phyloP scores from a whole-genome alignment of 2,113 vertebrate genomes.

The Clinocottus analis region DNA sequence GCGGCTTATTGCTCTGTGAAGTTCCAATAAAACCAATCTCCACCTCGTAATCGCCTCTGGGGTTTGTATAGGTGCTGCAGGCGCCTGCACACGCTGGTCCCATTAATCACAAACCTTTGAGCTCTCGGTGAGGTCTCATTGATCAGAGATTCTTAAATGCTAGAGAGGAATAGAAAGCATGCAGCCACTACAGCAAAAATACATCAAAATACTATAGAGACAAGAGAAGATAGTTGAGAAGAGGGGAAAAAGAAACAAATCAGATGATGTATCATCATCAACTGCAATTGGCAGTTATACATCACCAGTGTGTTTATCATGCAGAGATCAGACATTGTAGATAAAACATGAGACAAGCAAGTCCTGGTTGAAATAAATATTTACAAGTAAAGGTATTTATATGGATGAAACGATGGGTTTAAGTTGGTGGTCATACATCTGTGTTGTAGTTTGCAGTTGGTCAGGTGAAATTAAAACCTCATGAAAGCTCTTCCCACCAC shows the following conservation, averaged over 20 bases:
- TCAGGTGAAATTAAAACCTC: constrained; percentile 1
- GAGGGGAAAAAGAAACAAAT: too few species aligned
- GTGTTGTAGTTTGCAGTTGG: not conserved
- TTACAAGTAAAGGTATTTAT: not conserved
- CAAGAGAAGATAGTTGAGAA: too few species aligned
- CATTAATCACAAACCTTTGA: constrained; percentile 45
- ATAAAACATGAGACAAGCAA: not conserved
- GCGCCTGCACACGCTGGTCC: constrained; percentile 10
- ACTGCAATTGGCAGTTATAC: not conserved
- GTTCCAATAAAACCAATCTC: constrained; percentile 53
- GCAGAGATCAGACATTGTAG: not conserved
- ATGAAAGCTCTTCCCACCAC: not conserved
- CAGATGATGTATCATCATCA: too few species aligned
- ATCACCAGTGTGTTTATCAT: not conserved
- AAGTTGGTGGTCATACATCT: not conserved
- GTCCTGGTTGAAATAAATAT: not conserved
- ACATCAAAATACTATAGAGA: not conserved
- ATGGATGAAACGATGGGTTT: not conserved
- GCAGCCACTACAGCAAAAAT: not conserved
- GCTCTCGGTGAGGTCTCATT: constrained; percentile 31
- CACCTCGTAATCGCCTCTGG: constrained; percentile 23
- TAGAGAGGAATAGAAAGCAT: not conserved
- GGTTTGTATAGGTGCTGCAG: not conserved
- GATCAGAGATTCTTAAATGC: constrained; percentile 6
- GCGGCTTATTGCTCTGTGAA: constrained; percentile 16